A percentile compares a stretch with the other conserved stretches of the same genome.
Evolutionary conservation across 2,113 vertebrate genomes (phyloP).

Genomic region (Pardalotus punctatus): DNA sequence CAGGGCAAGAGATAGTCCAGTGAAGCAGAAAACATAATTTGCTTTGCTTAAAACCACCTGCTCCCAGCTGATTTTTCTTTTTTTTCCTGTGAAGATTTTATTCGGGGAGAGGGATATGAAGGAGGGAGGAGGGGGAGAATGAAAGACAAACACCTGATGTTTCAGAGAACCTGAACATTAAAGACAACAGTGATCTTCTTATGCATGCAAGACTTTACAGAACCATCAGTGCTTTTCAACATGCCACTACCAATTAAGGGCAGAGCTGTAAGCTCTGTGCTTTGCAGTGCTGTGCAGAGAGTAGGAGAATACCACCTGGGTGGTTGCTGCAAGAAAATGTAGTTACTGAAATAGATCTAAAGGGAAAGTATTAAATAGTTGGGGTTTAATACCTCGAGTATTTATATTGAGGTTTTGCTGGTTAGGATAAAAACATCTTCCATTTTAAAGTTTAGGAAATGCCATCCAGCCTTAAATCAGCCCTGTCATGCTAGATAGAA

Average conservation of each 20-base stretch:
- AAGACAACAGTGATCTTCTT: not conserved
- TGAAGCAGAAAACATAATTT: constrained; percentile 40
- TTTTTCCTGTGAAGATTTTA: not conserved
- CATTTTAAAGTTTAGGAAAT: constrained; percentile 2
- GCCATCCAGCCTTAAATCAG: not conserved
- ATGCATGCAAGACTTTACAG: not conserved
- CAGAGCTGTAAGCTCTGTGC: not conserved
- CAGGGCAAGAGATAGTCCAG: not conserved
- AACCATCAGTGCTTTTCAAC: not conserved
- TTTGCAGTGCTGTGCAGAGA: not conserved
- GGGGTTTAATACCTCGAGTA: not conserved
- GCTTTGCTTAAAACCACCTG: constrained; percentile 36
- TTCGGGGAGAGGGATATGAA: not conserved
- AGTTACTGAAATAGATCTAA: not conserved
- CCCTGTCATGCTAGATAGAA: not conserved
- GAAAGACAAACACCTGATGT: not conserved
- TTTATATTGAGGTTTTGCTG: not conserved
- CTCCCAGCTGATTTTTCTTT: not conserved
- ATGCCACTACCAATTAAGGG: not conserved
- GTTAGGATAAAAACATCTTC: not conserved
- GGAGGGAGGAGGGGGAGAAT: not conserved
- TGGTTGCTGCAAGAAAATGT: not conserved
- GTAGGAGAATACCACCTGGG: not conserved
- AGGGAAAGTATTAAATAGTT: not conserved
- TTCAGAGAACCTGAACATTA: not conserved